Evolutionary conservation across 2,797 vertebrate genomes (phyloP).

Genomic region (Lepus oiostolus): DNA sequence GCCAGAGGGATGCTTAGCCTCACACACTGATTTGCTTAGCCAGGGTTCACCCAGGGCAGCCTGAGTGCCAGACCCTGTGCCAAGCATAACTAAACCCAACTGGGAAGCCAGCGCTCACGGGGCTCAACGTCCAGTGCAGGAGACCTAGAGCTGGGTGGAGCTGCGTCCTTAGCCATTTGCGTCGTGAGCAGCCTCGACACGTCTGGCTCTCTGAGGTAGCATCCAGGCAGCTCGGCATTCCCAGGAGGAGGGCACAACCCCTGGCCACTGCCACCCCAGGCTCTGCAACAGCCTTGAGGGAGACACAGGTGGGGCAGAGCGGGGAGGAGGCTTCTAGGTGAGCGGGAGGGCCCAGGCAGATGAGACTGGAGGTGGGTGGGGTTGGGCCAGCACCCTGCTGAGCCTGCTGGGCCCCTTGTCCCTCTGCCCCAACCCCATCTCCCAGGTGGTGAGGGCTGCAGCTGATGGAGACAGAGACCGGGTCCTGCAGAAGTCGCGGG

Average conservation of each 20-base stretch:
- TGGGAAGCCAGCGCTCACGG: background rate
- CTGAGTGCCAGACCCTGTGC: background rate
- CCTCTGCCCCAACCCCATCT: background rate
- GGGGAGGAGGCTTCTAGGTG: background rate
- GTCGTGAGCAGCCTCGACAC: background rate
- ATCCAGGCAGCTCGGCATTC: background rate
- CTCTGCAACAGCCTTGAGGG: background rate
- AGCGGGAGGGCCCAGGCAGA: background rate
- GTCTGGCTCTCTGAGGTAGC: background rate
- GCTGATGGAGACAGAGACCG: slow-evolving; percentile 91
- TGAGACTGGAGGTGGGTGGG: background rate
- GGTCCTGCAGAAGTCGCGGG: slow-evolving; percentile 94
- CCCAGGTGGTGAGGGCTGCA: slow-evolving; percentile 93
- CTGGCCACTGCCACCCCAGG: background rate
- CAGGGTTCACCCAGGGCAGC: background rate
- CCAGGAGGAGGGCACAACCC: background rate
- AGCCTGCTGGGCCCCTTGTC: background rate
- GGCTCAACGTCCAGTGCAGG: background rate
- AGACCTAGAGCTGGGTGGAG: background rate
- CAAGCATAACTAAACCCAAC: background rate
- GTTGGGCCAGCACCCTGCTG: background rate
- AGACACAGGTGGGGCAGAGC: background rate
- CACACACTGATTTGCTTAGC: background rate
- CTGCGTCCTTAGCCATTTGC: background rate
- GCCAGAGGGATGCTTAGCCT: background rate